Percentiles rank a stretch among this genome's conserved stretches.
Conservation (phyloP, 2,797 vertebrate species). For the Octomys mimax region DNA sequence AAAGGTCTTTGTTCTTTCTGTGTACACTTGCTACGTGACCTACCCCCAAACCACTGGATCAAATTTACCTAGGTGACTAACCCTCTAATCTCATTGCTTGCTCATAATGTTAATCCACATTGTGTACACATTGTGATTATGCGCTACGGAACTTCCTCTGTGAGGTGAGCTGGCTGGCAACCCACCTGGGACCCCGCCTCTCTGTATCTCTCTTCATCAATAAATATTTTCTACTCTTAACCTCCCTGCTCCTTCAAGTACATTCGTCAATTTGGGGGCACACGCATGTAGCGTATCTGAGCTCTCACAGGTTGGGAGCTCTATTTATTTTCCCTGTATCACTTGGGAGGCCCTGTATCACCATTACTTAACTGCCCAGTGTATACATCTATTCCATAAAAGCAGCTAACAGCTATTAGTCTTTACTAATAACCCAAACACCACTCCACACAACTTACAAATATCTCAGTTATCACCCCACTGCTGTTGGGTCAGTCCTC, state of each 20-base stretch:
- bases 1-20: not conserved
- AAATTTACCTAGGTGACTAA: not conserved
- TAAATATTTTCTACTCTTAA: not conserved
- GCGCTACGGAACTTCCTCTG: not conserved
- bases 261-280: not conserved
- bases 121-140: not conserved
- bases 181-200: too few species aligned
- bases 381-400: not conserved
- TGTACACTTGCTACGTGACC: not conserved
- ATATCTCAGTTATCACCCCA: not conserved
- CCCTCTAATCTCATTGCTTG: not conserved
- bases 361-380: slow-evolving; percentile 37
- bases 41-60: not conserved
- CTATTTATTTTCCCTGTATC: not conserved
- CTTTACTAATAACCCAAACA: not conserved
- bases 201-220: not conserved
- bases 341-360: not conserved
- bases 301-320: not conserved
- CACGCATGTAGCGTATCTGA: not conserved
- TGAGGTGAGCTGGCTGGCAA: not conserved
- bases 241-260: not conserved
- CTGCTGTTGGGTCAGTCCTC: not conserved
- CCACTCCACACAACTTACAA: not conserved
- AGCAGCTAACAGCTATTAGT: not conserved
- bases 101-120: not conserved